A percentile compares a stretch with the other conserved stretches of the same genome.
These are phyloP conservation scores for Microcebus tavaratra DNA, from an alignment of 2,113 vertebrate species.

Conservation along the genomic window DNA sequence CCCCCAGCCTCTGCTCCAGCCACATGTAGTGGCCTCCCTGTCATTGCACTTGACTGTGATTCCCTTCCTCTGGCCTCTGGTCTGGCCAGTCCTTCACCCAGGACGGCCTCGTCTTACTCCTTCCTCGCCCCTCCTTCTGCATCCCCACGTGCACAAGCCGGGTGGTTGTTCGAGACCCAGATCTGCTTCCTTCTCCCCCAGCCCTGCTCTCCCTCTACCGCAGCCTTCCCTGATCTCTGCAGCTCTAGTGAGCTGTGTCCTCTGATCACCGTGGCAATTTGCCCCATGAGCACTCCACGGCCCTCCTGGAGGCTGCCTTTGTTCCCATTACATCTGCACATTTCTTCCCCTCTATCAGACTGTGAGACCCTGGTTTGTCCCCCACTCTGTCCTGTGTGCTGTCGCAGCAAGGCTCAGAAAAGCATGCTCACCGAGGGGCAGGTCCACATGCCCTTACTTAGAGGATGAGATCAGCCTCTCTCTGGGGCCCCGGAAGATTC, in stretches of 20 bases:
- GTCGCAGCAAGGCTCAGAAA: neutral
- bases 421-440: neutral
- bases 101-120: neutral
- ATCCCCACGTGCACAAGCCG: neutral
- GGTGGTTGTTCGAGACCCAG: neutral
- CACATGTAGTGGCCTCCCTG: neutral
- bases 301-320: no score
- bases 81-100: no score
- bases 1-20: neutral
- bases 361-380: neutral
- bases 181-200: neutral
- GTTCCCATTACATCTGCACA: rapidly evolving
- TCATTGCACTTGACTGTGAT: neutral
- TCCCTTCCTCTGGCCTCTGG: neutral
- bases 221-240: neutral
- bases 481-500: neutral
- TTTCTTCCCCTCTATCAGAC: neutral
- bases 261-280: neutral
- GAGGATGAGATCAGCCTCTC: neutral
- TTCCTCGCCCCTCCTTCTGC: neutral
- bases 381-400: neutral
- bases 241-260: neutral
- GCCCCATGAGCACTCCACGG: no score
- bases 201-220: neutral
- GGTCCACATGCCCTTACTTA: neutral